phyloP scores from a whole-genome alignment of 2,888 invertebrate genomes.

The Sesia apiformis region DNA sequence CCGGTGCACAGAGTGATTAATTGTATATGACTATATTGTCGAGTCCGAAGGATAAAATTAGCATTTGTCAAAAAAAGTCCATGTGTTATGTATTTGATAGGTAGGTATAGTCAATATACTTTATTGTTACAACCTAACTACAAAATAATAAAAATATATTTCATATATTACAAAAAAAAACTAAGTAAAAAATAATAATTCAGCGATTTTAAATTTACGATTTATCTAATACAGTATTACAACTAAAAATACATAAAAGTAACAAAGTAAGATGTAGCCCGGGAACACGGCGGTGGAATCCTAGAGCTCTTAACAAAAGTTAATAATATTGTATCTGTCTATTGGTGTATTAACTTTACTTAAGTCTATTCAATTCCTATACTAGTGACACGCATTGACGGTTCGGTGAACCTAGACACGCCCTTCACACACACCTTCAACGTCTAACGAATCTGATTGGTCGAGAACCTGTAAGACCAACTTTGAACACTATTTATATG shows the following conservation, averaged over 20 bases:
- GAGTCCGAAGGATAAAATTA: too few species aligned
- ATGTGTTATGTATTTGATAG: too few species aligned
- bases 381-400: conserved; percentile 21
- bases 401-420: too few species aligned
- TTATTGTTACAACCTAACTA: conserved; percentile 38
- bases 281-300: conserved; percentile 57
- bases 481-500: too few species aligned
- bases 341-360: conserved; percentile 64
- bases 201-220: conserved; percentile 49
- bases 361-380: conserved; percentile 70
- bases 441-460: too few species aligned
- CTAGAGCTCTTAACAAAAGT: conserved; percentile 57
- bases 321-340: conserved; percentile 42
- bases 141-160: conserved; percentile 54
- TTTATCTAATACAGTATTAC: conserved; percentile 36
- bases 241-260: conserved; percentile 37
- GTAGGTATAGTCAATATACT: too few species aligned
- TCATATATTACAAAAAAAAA: conserved; percentile 53
- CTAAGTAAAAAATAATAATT: conserved; percentile 54
- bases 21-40: too few species aligned
- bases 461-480: too few species aligned
- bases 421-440: too few species aligned
- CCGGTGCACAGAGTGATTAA: too few species aligned
- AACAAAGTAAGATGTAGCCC: conserved; percentile 43
- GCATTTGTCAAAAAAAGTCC: too few species aligned